A percentile compares a stretch with the other conserved stretches of the same genome.
phyloP scores from a whole-genome alignment of 2,888 invertebrate species.

The Perizoma flavofasciatum region DNA sequence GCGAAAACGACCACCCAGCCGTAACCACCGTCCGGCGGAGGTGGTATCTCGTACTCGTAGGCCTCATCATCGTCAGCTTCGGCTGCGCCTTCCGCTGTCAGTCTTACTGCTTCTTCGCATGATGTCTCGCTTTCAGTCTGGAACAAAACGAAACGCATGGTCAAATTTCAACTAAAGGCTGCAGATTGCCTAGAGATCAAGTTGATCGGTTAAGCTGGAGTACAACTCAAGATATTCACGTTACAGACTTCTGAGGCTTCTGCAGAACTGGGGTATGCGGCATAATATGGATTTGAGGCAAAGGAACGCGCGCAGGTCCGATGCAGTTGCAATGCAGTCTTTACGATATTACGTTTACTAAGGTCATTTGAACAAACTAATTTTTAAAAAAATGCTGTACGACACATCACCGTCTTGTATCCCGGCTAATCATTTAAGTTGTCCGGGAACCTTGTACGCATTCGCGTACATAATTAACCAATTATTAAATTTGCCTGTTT shows the following conservation, averaged over 20 bases:
- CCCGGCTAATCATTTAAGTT: no score
- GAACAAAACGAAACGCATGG: slow-evolving; percentile 52
- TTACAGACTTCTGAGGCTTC: neutral
- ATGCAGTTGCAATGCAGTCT: slow-evolving; percentile 41
- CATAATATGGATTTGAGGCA: slow-evolving; percentile 33
- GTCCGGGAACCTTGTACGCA: no score
- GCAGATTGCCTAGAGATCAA: no score
- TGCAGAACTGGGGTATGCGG: slow-evolving; percentile 27
- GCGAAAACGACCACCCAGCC: slow-evolving; percentile 98
- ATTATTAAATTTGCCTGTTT: neutral
- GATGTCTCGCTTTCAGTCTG: slow-evolving; percentile 95
- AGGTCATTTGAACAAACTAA: no score
- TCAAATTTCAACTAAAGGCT: neutral
- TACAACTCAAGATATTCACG: slow-evolving; percentile 1
- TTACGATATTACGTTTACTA: neutral
- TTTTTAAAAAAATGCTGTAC: no score
- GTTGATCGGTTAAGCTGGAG: no score
- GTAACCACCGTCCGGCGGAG: slow-evolving; percentile 95
- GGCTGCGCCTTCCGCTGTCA: slow-evolving; percentile 87
- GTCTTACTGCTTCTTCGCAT: slow-evolving; percentile 91
- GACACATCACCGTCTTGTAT: no score
- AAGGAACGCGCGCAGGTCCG: slow-evolving; percentile 43
- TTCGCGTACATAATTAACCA: no score
- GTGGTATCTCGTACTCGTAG: slow-evolving; percentile 89
- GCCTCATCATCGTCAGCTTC: slow-evolving; percentile 86